A percentile compares a stretch with the other conserved stretches of the same genome.
phyloP scores from a whole-genome alignment of 2,888 invertebrate species.

The Globia sparganii region DNA sequence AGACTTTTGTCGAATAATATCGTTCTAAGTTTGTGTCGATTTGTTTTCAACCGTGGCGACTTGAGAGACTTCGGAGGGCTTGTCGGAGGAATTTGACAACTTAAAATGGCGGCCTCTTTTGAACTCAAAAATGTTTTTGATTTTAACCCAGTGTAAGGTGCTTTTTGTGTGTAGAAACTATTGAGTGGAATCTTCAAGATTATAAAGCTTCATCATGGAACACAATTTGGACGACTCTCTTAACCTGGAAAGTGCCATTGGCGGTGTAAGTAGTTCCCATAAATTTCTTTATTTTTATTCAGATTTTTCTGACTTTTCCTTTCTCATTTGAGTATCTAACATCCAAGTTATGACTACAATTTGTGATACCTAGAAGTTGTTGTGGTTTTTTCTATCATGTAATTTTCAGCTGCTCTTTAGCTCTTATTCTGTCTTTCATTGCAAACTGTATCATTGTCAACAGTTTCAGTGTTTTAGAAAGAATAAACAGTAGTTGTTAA shows the following conservation, averaged over 20 bases:
- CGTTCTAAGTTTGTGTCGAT: constrained; percentile 69
- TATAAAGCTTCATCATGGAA: constrained; percentile 78
- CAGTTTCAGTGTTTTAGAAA: not conserved
- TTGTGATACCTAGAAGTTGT: not conserved
- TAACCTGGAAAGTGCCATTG: constrained; percentile 83
- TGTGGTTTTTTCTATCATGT: not conserved
- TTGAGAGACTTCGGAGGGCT: constrained; percentile 73
- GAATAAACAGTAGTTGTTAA: not conserved
- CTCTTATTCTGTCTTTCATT: not conserved
- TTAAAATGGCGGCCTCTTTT: constrained; percentile 90
- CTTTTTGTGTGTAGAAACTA: constrained; percentile 26
- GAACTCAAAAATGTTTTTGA: constrained; percentile 80
- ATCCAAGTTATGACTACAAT: not conserved
- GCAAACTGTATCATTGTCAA: not conserved
- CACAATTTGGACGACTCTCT: constrained; percentile 85
- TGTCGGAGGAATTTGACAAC: constrained; percentile 84
- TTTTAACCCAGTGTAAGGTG: constrained; percentile 62
- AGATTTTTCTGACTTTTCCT: not conserved
- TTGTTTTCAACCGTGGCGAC: constrained; percentile 89
- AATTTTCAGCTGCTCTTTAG: not conserved
- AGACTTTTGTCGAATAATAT: constrained; percentile 57
- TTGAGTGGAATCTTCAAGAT: constrained; percentile 15
- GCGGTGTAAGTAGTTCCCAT: constrained; percentile 78
- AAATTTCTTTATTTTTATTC: constrained; percentile 39
- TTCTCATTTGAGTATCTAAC: not conserved